Conservation (phyloP, 2,113 vertebrate genomes). For the Tragelaphus scriptus region DNA sequence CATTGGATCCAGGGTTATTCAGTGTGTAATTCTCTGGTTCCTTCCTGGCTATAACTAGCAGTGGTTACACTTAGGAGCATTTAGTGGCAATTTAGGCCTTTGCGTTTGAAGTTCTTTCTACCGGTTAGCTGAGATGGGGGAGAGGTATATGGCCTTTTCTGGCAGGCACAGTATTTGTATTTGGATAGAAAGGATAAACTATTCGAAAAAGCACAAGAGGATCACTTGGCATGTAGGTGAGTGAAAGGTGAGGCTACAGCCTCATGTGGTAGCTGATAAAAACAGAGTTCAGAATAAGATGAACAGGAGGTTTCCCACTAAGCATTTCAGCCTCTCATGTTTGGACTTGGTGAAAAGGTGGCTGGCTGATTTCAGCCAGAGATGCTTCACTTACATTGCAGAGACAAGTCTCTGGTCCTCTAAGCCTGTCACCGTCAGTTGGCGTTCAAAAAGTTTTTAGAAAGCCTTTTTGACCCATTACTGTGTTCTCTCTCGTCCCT, state of each 20-base stretch:
- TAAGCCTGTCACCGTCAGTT: slow-evolving; percentile 54
- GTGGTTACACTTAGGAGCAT: slow-evolving; percentile 4
- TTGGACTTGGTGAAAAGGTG: slow-evolving; percentile 53
- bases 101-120: background rate
- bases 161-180: slow-evolving; percentile 48
- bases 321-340: slow-evolving; percentile 1
- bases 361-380: slow-evolving; percentile 59
- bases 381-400: slow-evolving; percentile 62
- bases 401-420: slow-evolving; percentile 59
- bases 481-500: background rate
- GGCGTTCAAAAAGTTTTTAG: slow-evolving; percentile 68
- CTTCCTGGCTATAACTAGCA: background rate
- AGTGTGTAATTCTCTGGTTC: background rate
- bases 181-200: slow-evolving; percentile 41
- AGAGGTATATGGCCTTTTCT: slow-evolving; percentile 19
- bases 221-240: slow-evolving; percentile 42
- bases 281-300: slow-evolving; percentile 43
- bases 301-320: slow-evolving; percentile 49
- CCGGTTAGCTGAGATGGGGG: background rate
- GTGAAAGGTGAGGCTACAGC: slow-evolving; percentile 60
- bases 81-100: slow-evolving; percentile 12
- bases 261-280: slow-evolving; percentile 56
- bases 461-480: slow-evolving; percentile 35
- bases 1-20: background rate
- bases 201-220: slow-evolving; percentile 51